Base-by-base conservation (phyloP, 2,113 vertebrate genomes). In the Nannobrachium achirus region DNA sequence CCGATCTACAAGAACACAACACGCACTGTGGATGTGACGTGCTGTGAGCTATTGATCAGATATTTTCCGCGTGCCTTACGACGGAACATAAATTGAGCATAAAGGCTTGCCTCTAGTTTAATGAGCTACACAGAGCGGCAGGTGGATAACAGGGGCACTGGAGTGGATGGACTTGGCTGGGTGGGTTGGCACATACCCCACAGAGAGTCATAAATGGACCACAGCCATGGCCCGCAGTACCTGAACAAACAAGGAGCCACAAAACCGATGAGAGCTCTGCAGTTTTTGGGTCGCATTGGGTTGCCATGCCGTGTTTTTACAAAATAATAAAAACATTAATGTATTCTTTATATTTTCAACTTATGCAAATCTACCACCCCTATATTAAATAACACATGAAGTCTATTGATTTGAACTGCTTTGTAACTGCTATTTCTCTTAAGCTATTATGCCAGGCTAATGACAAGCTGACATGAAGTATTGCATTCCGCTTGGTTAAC, bases 81-180 rank as follows among this genome's bases (percentile, higher is more conserved):
- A 33, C 25, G 6, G 25, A 5, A 33, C 25, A 33, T 33, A 4
- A 33, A 33, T 33, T 33, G 6, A 25, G 20, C 20, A 25, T 25
- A 19, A 71, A 45, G 14, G 18, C 25, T 48, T 72, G 61, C 59
- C 52, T 56, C 7, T 45, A 33, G 15, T 80, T 59, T 88, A 76
- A 85, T 72, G 78, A 71, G 55, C 59, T 75, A 70, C 18, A 58
- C 38, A 68, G 64, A 81, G 76, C 72, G 82, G 84, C 80, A 81
- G 82, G 80, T 75, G 75, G 75, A 75, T 66, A 62, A 71, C 77
- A 72, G 73, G 41, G 65, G 63, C 68, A 49, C 50, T 16, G 52
- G 60, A 70, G 84, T 82, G 75, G 71, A 68, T 48, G 67, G 69
- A 80, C 61, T 66, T 63, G 80, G 75, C 74, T 25, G 1, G 82